These are phyloP conservation scores for Lagothrix lagotricha DNA, from an alignment of 2,797 vertebrate species.

Conservation along the genomic window DNA sequence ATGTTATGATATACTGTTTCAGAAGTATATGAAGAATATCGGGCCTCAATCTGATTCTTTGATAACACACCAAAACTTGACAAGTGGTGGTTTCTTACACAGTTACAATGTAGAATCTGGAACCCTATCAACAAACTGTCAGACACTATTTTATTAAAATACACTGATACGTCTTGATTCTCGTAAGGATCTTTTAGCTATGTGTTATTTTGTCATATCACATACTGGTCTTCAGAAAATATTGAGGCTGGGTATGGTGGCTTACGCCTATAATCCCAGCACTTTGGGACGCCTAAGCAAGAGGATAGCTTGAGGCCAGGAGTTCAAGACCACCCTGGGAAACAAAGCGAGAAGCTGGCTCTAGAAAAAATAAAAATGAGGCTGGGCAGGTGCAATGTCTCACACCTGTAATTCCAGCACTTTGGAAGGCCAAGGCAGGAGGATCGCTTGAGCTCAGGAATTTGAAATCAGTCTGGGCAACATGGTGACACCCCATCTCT, in stretches of 20 bases:
- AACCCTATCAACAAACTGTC: not conserved
- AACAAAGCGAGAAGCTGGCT: not conserved
- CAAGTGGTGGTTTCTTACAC: not conserved
- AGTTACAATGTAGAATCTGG: not conserved
- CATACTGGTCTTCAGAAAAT: not conserved
- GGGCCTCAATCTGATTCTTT: not conserved
- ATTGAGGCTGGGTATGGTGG: not conserved
- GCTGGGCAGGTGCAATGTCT: rapidly evolving
- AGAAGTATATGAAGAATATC: not conserved
- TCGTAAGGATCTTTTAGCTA: not conserved
- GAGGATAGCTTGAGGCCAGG: not conserved
- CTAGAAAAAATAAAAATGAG: not conserved
- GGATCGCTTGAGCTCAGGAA: not conserved
- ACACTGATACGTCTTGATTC: not conserved
- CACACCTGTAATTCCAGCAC: no score
- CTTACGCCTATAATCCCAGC: not conserved
- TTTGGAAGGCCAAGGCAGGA: not conserved
- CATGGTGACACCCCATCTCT: not conserved
- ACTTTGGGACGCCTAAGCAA: not conserved
- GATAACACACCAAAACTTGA: not conserved
- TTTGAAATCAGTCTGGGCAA: no score
- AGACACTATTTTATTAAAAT: not conserved
- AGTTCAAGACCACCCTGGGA: not conserved
- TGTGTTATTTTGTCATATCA: not conserved
- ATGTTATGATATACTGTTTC: not conserved